Percentiles rank a stretch among this genome's conserved stretches.
Conservation (phyloP, 2,113 vertebrate genomes). For the Nyctibius bracteatus region DNA sequence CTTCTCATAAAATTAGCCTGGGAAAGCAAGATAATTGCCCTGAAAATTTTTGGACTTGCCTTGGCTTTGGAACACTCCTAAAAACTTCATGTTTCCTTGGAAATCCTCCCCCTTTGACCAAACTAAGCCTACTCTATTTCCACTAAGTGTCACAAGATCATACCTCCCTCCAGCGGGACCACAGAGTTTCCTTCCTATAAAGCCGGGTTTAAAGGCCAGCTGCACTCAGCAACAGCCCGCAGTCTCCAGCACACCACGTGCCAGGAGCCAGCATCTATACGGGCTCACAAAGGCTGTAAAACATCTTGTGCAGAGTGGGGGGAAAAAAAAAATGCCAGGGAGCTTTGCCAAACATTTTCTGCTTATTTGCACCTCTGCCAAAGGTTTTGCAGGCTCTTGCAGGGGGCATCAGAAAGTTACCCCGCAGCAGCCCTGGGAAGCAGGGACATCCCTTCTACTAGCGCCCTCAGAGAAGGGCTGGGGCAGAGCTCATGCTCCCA, state of each 20-base stretch:
- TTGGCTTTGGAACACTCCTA: conserved; percentile 18
- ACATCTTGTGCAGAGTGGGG: conserved; percentile 57
- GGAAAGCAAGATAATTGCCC: conserved; percentile 42
- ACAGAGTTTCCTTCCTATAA: conserved; percentile 60
- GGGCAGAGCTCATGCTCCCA: neutral
- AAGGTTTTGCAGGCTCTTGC: conserved; percentile 41
- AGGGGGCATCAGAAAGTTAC: neutral
- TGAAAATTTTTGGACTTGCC: conserved; percentile 31
- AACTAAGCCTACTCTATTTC: conserved; percentile 53
- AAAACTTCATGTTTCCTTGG: conserved; percentile 23
- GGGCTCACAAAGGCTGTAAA: conserved; percentile 76
- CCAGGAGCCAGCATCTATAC: conserved; percentile 72
- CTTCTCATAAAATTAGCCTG: conserved; percentile 53
- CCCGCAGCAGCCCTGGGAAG: neutral
- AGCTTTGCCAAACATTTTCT: neutral
- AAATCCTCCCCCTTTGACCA: neutral
- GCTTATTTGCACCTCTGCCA: conserved; percentile 19
- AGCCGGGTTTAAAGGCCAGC: conserved; percentile 70
- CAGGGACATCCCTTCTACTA: neutral
- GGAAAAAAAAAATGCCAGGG: neutral
- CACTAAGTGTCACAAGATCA: conserved; percentile 28
- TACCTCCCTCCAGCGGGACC: conserved; percentile 31
- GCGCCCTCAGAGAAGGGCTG: neutral
- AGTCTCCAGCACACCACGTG: conserved; percentile 65
- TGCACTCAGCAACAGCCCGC: conserved; percentile 63